Conservation (phyloP, 2,888 invertebrate genomes). For the Drosophila nr. fundita region DNA sequence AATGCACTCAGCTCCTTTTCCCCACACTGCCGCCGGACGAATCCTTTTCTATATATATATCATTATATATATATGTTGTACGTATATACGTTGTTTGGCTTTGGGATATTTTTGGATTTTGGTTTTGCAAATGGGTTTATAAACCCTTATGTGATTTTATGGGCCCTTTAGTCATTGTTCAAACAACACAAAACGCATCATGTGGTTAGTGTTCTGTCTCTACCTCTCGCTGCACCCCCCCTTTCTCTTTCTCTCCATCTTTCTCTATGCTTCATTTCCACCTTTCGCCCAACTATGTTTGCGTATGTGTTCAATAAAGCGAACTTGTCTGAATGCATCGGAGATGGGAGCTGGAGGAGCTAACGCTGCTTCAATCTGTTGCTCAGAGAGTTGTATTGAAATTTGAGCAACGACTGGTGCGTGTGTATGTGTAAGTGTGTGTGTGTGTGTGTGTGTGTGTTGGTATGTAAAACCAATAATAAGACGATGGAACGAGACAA, state of each 20-base stretch:
- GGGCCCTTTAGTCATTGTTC: constrained; percentile 79
- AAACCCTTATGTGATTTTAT: constrained; percentile 76
- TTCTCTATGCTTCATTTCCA: background rate
- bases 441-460: constrained; percentile 37
- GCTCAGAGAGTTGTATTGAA: constrained; percentile 59
- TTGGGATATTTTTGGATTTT: constrained; percentile 78
- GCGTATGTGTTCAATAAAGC: constrained; percentile 54
- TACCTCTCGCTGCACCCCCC: background rate
- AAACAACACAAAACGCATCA: constrained; percentile 62
- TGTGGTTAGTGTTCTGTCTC: background rate
- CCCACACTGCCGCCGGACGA: background rate
- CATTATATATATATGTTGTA: background rate
- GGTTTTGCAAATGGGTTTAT: constrained; percentile 79
- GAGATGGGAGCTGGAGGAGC: constrained; percentile 1
- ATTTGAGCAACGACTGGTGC: constrained; percentile 62
- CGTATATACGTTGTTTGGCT: constrained; percentile 60
- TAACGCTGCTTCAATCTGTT: constrained; percentile 32
- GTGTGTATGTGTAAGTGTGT: constrained; percentile 49
- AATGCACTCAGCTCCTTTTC: constrained; percentile 9
- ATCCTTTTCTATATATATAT: background rate
- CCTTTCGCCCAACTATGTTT: background rate
- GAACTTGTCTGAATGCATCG: constrained; percentile 33
- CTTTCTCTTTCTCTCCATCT: background rate
- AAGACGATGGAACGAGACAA: constrained; percentile 50
- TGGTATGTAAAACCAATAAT: constrained; percentile 74